Conservation (phyloP, 1,140 invertebrate species). For the Sycophaga agraensis region DNA sequence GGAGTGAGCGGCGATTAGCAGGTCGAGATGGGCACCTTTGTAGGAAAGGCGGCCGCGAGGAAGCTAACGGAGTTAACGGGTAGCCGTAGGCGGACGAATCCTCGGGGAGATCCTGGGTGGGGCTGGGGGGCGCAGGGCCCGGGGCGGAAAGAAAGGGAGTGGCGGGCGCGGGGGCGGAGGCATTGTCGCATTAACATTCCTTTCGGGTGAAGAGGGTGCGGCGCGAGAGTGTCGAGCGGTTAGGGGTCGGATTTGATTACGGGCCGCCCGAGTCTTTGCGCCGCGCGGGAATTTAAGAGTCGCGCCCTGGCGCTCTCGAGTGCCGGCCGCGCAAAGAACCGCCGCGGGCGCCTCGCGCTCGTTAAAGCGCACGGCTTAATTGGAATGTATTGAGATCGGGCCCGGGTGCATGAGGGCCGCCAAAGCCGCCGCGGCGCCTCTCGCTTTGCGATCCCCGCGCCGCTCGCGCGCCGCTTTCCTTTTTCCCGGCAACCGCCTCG, state of each 20-base stretch:
- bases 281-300: slow-evolving; percentile 22
- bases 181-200: slow-evolving; percentile 58
- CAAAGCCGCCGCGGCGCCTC: no score
- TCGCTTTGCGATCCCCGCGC: background rate
- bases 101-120: slow-evolving; percentile 29
- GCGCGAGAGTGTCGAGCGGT: slow-evolving; percentile 39
- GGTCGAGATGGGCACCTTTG: no score
- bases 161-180: background rate
- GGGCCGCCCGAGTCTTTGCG: slow-evolving; percentile 36
- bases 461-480: no score
- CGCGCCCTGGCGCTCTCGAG: background rate
- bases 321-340: background rate
- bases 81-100: slow-evolving; percentile 27
- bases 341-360: background rate
- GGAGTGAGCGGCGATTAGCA: background rate
- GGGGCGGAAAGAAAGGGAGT: slow-evolving; percentile 11
- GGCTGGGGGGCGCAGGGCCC: no score
- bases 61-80: slow-evolving; percentile 33
- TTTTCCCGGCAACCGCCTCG: no score
- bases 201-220: slow-evolving; percentile 53
- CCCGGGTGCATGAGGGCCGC: no score
- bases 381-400: slow-evolving; percentile 17
- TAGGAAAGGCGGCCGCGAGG: background rate
- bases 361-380: background rate
- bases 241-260: slow-evolving; percentile 57